These are phyloP conservation scores for Merops nubicus DNA, from an alignment of 2,113 vertebrate genomes.

Conservation along the genomic window DNA sequence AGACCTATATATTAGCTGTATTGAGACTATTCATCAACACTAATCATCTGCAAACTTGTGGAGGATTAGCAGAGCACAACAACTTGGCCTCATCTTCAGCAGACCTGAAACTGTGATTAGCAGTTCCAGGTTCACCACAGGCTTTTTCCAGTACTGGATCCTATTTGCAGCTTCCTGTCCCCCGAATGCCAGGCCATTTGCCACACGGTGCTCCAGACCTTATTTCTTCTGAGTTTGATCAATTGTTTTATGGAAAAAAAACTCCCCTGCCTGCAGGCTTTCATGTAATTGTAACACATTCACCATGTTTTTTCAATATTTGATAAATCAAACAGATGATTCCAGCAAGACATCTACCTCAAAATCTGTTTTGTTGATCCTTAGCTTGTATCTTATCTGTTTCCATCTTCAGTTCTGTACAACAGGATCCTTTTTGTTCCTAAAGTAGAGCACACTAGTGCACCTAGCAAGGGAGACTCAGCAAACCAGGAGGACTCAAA, in stretches of 20 bases:
- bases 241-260: not conserved
- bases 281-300: not conserved
- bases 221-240: not conserved
- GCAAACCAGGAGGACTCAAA: conserved; percentile 27
- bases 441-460: not conserved
- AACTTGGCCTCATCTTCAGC: not conserved
- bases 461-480: not conserved
- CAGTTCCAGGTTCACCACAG: not conserved
- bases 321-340: not conserved
- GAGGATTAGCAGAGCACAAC: not conserved
- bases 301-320: not conserved
- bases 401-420: not conserved
- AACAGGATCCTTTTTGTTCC: not conserved
- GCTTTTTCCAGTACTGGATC: not conserved
- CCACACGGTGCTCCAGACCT: not conserved
- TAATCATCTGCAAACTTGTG: not conserved
- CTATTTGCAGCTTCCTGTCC: not conserved
- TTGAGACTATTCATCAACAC: not conserved
- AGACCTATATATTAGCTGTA: not conserved
- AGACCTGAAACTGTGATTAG: not conserved
- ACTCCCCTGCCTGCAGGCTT: not conserved
- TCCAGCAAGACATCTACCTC: not conserved
- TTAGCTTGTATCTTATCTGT: not conserved
- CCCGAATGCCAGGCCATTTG: not conserved
- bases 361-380: not conserved